These are phyloP conservation scores for Nycticebus coucang DNA, from an alignment of 2,113 vertebrate species.

Conservation along the genomic window DNA sequence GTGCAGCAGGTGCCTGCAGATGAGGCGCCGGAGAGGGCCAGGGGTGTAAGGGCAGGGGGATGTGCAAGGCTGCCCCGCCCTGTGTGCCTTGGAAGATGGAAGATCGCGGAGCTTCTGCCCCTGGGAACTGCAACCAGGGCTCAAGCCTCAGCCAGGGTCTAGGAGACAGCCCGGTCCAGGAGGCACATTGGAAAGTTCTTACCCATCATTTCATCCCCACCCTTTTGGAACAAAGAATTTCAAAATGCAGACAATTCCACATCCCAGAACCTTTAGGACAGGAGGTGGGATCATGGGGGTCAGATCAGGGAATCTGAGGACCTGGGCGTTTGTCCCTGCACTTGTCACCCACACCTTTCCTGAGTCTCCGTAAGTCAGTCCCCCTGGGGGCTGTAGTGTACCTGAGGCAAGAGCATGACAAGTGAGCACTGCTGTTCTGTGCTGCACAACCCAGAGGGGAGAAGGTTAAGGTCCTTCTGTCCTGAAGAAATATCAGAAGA, in stretches of 20 bases:
- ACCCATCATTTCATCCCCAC: neutral
- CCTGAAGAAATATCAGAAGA: neutral
- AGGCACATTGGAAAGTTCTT: neutral
- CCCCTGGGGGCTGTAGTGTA: neutral
- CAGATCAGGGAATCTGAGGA: neutral
- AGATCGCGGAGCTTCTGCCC: accelerated
- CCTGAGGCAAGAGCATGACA: no score
- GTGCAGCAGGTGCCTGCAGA: neutral
- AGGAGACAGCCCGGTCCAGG: neutral
- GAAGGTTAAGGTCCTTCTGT: neutral
- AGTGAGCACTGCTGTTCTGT: accelerated
- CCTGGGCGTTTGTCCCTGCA: neutral
- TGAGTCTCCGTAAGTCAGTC: neutral
- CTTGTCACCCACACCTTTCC: neutral
- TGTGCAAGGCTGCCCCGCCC: accelerated
- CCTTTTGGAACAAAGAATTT: neutral
- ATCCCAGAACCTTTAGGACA: neutral
- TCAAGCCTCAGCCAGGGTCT: neutral
- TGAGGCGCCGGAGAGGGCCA: neutral
- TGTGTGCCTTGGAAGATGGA: accelerated
- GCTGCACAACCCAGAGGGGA: neutral
- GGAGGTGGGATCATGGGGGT: neutral
- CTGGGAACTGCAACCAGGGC: neutral
- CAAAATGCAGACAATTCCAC: neutral
- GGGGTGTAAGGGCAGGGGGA: accelerated